These are phyloP conservation scores for Chrysolina oricalcia DNA, from an alignment of 2,888 invertebrate species.

Conservation along the genomic window DNA sequence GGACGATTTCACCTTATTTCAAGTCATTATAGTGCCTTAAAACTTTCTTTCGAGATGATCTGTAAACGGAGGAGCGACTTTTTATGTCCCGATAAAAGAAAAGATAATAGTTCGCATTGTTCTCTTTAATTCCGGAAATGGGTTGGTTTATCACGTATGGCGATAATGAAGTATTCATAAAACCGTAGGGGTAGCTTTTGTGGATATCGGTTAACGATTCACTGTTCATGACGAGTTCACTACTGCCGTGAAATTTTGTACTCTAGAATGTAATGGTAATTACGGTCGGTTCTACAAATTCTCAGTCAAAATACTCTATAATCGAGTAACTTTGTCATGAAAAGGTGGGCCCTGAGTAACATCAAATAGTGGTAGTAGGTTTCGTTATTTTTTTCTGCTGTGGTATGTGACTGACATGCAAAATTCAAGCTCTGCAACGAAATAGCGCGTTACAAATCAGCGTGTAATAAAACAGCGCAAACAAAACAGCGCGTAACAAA, in stretches of 20 bases:
- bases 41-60: constrained; percentile 35
- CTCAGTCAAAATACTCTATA: too few relatives aligned
- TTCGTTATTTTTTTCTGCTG: too few relatives aligned
- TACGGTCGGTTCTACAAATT: too few relatives aligned
- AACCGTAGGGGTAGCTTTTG: constrained; percentile 37
- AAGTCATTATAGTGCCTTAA: constrained; percentile 29
- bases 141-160: constrained; percentile 41
- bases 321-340: too few relatives aligned
- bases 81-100: constrained; percentile 40
- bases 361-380: too few relatives aligned
- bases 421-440: too few relatives aligned
- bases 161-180: constrained; percentile 49
- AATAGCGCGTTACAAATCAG: too few relatives aligned
- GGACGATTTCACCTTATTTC: constrained; percentile 24
- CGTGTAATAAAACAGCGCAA: too few relatives aligned
- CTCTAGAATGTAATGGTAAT: neutral
- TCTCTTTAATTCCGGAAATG: constrained; percentile 31
- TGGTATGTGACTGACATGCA: too few relatives aligned
- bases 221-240: neutral
- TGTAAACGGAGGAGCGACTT: constrained; percentile 31
- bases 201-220: neutral
- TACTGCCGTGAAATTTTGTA: neutral
- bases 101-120: constrained; percentile 30
- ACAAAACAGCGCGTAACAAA: too few relatives aligned
- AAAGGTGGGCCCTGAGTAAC: too few relatives aligned